Evolutionary conservation across 2,797 vertebrate genomes (phyloP).

Genomic region (Antrozous pallidus): DNA sequence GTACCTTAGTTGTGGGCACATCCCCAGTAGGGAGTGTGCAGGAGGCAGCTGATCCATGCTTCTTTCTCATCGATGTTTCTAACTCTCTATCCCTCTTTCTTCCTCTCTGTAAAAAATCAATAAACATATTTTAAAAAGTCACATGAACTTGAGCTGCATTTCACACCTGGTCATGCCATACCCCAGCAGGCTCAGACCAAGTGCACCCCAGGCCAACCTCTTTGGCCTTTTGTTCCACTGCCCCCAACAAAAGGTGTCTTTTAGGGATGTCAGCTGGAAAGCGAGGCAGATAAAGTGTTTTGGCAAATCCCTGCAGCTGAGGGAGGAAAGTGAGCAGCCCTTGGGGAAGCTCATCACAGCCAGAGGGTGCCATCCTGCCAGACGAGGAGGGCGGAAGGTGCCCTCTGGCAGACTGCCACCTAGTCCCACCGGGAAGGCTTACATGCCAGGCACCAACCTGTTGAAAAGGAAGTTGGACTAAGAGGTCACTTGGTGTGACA

Average conservation of each 20-base stretch:
- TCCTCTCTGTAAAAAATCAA: no score
- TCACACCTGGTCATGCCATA: not conserved
- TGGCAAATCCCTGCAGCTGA: not conserved
- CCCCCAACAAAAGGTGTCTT: not conserved
- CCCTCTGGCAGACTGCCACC: not conserved
- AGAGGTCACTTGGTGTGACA: constrained; percentile 42
- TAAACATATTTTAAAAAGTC: no score
- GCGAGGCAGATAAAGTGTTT: not conserved
- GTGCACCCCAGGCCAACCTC: accelerated
- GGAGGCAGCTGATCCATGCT: no score
- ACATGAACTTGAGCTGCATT: not conserved
- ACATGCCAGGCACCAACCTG: not conserved
- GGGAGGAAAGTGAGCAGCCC: not conserved
- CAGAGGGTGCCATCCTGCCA: accelerated
- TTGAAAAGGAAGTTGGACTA: constrained; percentile 6
- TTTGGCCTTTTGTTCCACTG: not conserved
- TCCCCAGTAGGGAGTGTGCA: no score
- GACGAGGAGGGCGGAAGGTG: not conserved
- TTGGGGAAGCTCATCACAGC: not conserved
- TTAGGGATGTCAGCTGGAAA: not conserved
- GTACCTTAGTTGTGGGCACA: no score
- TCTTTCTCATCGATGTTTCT: no score
- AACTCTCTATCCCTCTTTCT: no score
- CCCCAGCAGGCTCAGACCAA: not conserved
- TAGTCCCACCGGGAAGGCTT: not conserved